Conservation (phyloP, 37 sponge, comb jelly and placozoan species). For the Halichondria panicea region DNA sequence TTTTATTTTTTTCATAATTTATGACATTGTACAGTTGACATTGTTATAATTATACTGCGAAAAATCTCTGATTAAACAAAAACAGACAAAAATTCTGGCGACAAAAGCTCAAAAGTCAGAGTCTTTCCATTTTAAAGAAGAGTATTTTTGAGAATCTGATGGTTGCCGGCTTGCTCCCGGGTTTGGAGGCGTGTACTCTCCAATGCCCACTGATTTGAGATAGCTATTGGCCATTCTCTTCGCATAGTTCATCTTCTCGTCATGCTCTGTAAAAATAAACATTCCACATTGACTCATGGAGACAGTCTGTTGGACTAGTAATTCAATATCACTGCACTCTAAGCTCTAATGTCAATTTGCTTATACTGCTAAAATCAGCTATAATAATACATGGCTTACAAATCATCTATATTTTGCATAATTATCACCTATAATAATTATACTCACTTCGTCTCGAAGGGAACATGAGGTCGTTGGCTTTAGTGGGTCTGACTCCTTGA, state of each 20-base stretch:
- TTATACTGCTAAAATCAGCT: too few relatives aligned
- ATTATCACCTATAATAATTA: too few relatives aligned
- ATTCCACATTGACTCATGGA: too few relatives aligned
- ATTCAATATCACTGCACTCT: too few relatives aligned
- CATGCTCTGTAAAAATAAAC: background rate
- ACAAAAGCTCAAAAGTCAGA: constrained; percentile 6
- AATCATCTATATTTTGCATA: too few relatives aligned
- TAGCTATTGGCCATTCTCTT: constrained; percentile 57
- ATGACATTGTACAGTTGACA: too few relatives aligned
- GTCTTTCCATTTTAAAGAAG: constrained; percentile 9
- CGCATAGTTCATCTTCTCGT: constrained; percentile 43
- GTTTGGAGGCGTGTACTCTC: constrained; percentile 47
- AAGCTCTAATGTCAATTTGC: too few relatives aligned
- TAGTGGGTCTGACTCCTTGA: background rate
- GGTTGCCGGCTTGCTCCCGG: background rate
- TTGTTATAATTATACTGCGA: too few relatives aligned
- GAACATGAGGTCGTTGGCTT: background rate
- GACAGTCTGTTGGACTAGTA: too few relatives aligned
- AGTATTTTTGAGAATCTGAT: background rate
- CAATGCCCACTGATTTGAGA: constrained; percentile 54
- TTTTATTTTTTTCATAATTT: too few relatives aligned
- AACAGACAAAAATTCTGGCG: background rate
- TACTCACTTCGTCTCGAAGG: background rate
- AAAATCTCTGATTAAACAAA: too few relatives aligned
- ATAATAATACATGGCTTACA: too few relatives aligned